A percentile compares a stretch with the other conserved stretches of the same genome.
Evolutionary conservation across 2,797 vertebrate genomes (phyloP).

Genomic region (Pseudomugil gertrudae): DNA sequence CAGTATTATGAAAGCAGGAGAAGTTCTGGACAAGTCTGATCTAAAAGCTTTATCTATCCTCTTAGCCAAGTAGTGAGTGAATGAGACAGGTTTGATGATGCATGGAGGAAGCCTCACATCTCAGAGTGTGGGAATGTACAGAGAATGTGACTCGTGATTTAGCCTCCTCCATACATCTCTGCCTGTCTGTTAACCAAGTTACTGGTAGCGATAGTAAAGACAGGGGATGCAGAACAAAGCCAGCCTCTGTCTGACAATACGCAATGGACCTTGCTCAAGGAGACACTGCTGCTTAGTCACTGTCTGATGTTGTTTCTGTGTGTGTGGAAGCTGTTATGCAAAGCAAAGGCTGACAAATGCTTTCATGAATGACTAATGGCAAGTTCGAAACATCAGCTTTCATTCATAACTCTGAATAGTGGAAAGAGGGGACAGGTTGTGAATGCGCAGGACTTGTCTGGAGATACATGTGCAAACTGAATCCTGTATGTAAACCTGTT

Average conservation of each 20-base stretch:
- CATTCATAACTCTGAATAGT: constrained; percentile 20
- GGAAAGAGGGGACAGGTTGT: not conserved
- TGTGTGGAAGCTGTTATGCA: constrained; percentile 10
- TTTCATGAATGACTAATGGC: constrained; percentile 48
- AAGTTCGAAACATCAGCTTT: constrained; percentile 29
- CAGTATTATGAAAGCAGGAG: constrained; percentile 9
- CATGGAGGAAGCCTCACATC: constrained; percentile 54
- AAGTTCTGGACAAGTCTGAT: constrained; percentile 25
- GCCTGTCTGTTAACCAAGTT: constrained; percentile 51
- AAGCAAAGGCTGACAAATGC: constrained; percentile 22
- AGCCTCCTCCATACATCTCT: constrained; percentile 39
- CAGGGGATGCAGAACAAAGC: constrained; percentile 50
- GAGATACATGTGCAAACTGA: constrained; percentile 31
- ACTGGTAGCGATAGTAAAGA: constrained; percentile 48
- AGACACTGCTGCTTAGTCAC: constrained; percentile 67
- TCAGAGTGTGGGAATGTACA: constrained; percentile 31
- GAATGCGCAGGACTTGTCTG: not conserved
- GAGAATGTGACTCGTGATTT: constrained; percentile 34
- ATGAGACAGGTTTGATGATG: constrained; percentile 53
- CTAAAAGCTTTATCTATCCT: constrained; percentile 32
- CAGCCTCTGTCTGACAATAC: constrained; percentile 50
- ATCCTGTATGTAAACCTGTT: constrained; percentile 14
- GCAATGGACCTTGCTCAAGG: constrained; percentile 54
- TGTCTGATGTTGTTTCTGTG: constrained; percentile 40
- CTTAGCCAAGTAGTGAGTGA: constrained; percentile 27